Percentiles rank a stretch among this genome's conserved stretches.
Evolutionary conservation across 2,797 vertebrate genomes (phyloP).

Genomic region (Coregonus ussuriensis): DNA sequence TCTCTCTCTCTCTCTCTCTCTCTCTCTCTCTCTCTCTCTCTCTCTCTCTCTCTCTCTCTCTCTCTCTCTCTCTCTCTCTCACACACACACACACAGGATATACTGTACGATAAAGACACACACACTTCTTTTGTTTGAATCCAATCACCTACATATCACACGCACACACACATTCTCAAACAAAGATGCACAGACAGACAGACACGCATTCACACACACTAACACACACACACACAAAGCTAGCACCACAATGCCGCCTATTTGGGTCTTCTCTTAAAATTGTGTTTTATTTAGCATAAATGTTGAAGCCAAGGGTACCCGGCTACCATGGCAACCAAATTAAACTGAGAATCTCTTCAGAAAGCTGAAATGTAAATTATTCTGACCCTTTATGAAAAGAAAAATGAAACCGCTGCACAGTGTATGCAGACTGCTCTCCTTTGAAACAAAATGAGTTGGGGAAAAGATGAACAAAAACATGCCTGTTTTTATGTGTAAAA

Average conservation of each 20-base stretch:
- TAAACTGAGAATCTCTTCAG: constrained; percentile 84
- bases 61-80: no score
- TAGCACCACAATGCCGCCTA: constrained; percentile 72
- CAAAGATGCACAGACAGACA: constrained; percentile 40
- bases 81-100: not conserved
- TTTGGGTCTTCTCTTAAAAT: constrained; percentile 84
- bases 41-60: no score
- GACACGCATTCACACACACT: constrained; percentile 29
- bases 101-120: not conserved
- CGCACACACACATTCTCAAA: constrained; percentile 16
- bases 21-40: no score
- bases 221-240: constrained; percentile 61
- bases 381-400: constrained; percentile 75
- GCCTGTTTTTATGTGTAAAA: not conserved
- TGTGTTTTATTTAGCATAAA: constrained; percentile 86
- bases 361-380: constrained; percentile 84
- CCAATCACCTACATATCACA: constrained; percentile 54
- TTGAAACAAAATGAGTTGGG: constrained; percentile 58
- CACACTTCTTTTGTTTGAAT: constrained; percentile 53
- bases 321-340: constrained; percentile 86
- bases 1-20: not conserved
- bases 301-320: constrained; percentile 84
- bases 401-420: constrained; percentile 72
- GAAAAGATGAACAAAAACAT: constrained; percentile 24
- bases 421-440: constrained; percentile 60